These are phyloP conservation scores for Cheilosia scutellata DNA, from an alignment of 2,888 invertebrate genomes.

Conservation along the genomic window DNA sequence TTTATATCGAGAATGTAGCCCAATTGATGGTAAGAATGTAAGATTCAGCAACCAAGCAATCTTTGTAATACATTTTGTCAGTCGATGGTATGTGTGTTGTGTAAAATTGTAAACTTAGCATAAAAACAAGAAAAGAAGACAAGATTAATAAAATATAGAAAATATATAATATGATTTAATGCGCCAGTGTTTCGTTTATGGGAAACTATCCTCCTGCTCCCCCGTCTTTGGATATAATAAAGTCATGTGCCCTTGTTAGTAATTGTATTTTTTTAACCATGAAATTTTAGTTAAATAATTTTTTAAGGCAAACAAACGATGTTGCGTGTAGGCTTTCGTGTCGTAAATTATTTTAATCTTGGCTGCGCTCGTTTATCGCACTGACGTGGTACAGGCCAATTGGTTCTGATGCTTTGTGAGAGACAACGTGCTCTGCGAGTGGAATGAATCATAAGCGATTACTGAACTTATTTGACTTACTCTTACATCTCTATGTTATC, in stretches of 20 bases:
- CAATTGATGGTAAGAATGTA: not conserved
- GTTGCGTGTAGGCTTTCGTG: not conserved
- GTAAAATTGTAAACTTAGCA: slow-evolving; percentile 52
- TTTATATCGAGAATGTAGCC: slow-evolving; percentile 11
- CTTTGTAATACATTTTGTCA: slow-evolving; percentile 9
- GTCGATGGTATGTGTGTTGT: slow-evolving; percentile 35
- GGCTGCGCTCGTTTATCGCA: not conserved
- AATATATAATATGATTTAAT: slow-evolving; percentile 3
- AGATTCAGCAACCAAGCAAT: slow-evolving; percentile 23
- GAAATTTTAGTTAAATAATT: slow-evolving; percentile 2
- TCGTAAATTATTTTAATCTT: slow-evolving; percentile 19
- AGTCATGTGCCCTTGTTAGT: slow-evolving; percentile 18
- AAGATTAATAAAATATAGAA: slow-evolving; percentile 45
- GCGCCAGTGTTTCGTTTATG: not conserved
- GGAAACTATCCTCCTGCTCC: not conserved
- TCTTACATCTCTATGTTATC: not conserved
- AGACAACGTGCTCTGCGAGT: slow-evolving; percentile 9
- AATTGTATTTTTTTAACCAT: not conserved
- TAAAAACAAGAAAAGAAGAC: slow-evolving; percentile 18
- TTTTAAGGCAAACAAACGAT: not conserved
- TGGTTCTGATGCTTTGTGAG: slow-evolving; percentile 1
- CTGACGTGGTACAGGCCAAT: slow-evolving; percentile 40
- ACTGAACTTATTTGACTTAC: not conserved
- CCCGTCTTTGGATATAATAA: slow-evolving; percentile 3
- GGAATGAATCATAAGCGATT: not conserved